These are phyloP conservation scores for Epizoanthus fatuus DNA, from an alignment of 92 coral and sea anemone species.

Conservation along the genomic window DNA sequence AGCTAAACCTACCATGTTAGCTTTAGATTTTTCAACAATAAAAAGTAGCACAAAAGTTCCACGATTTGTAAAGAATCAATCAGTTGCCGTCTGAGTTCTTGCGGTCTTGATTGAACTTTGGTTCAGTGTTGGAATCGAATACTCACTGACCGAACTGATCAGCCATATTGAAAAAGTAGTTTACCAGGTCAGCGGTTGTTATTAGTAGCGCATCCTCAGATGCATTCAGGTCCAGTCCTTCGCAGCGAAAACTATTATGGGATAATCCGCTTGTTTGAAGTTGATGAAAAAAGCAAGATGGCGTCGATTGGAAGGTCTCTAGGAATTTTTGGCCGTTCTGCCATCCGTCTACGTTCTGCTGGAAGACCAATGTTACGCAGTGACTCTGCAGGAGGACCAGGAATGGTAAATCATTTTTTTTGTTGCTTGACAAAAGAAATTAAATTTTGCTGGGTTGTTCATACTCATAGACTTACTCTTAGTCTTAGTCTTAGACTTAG, in stretches of 20 bases:
- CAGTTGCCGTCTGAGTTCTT: background rate
- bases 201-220: slow-evolving; percentile 36
- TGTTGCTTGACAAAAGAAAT: background rate
- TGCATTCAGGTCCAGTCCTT: background rate
- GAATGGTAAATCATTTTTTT: slow-evolving; percentile 66
- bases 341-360: slow-evolving; percentile 86
- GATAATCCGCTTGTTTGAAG: background rate
- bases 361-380: slow-evolving; percentile 84
- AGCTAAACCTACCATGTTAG: too few relatives aligned
- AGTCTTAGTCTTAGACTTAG: too few relatives aligned
- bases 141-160: background rate
- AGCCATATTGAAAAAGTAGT: slow-evolving; percentile 56
- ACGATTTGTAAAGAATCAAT: too few relatives aligned
- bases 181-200: slow-evolving; percentile 54
- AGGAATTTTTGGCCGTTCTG: slow-evolving; percentile 94
- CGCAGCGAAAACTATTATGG: slow-evolving; percentile 52
- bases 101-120: background rate
- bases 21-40: too few relatives aligned
- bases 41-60: too few relatives aligned
- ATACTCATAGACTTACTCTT: too few relatives aligned
- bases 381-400: slow-evolving; percentile 92
- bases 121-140: background rate
- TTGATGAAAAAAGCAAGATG: slow-evolving; percentile 77
- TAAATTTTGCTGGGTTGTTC: too few relatives aligned
- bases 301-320: slow-evolving; percentile 87